Percentiles rank a stretch among this genome's conserved stretches.
Evolutionary conservation across 2,888 invertebrate genomes (phyloP).

Genomic region (Microdon myrmicae): DNA sequence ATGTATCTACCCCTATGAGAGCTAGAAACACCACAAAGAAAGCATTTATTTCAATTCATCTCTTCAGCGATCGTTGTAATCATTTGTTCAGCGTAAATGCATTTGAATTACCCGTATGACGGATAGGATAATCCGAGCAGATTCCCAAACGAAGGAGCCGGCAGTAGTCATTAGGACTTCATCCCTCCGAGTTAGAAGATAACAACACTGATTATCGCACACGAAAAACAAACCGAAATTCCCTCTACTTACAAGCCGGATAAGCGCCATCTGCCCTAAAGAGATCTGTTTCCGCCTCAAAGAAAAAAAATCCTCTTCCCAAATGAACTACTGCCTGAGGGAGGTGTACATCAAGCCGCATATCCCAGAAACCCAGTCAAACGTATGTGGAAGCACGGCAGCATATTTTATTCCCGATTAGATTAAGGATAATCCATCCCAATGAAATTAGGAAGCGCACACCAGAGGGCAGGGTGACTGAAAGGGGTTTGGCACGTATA

Average conservation of each 20-base stretch:
- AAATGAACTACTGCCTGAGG: conserved; percentile 9
- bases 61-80: too few relatives aligned
- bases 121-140: conserved; percentile 23
- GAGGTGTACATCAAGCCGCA: conserved; percentile 31
- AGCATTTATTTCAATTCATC: too few relatives aligned
- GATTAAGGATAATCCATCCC: conserved; percentile 46
- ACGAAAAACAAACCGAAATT: conserved; percentile 10
- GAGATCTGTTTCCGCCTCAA: conserved; percentile 17
- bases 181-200: conserved; percentile 42
- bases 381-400: conserved; percentile 14
- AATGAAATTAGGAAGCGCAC: conserved; percentile 42
- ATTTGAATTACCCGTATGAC: conserved; percentile 39
- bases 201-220: conserved; percentile 42
- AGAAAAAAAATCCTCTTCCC: conserved; percentile 11
- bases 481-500: conserved; percentile 12
- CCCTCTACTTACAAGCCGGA: conserved; percentile 23
- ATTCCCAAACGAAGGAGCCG: conserved; percentile 8
- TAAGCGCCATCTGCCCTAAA: conserved; percentile 16
- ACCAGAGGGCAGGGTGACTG: conserved; percentile 10
- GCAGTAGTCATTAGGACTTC: conserved; percentile 31
- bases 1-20: too few relatives aligned
- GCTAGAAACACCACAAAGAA: too few relatives aligned
- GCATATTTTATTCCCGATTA: conserved; percentile 41
- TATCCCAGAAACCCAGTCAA: conserved; percentile 20
- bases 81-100: conserved; percentile 24